Evolutionary conservation across 2,797 vertebrate genomes (phyloP).

Genomic region (Artibeus jamaicensis): DNA sequence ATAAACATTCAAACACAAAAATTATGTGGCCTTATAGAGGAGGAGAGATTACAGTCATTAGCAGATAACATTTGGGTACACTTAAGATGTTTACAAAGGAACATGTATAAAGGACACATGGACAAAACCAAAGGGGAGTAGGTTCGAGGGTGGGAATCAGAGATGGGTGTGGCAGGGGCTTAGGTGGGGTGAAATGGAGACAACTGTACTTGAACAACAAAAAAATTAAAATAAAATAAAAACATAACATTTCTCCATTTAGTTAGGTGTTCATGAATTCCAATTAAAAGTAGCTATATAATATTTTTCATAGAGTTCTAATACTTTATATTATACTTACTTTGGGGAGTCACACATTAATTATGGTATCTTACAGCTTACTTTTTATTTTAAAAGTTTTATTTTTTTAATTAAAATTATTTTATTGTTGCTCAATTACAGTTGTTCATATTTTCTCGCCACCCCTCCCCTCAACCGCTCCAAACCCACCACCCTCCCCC

Average conservation of each 20-base stretch:
- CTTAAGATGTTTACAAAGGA: neutral
- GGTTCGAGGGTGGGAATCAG: too few relatives aligned
- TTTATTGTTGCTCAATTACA: too few relatives aligned
- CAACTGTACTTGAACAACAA: too few relatives aligned
- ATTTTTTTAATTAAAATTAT: too few relatives aligned
- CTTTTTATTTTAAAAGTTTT: neutral
- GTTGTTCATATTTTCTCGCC: too few relatives aligned
- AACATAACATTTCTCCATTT: neutral
- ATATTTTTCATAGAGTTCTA: neutral
- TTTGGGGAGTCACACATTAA: neutral
- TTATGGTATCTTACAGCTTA: neutral
- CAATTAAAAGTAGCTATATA: neutral
- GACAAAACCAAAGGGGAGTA: too few relatives aligned
- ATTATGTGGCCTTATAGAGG: neutral
- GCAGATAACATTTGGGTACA: neutral
- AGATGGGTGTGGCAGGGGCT: too few relatives aligned
- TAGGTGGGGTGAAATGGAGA: too few relatives aligned
- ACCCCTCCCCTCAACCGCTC: too few relatives aligned
- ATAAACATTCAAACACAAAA: neutral
- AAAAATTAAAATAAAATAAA: too few relatives aligned
- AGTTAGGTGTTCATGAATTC: neutral
- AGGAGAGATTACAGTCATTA: neutral
- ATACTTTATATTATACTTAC: neutral
- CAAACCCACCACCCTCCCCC: too few relatives aligned
- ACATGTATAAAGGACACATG: too few relatives aligned